Evolutionary conservation across 2,113 vertebrate species (phyloP), one percentile per base, ranked within the genome.

Genomic region (Crocuta crocuta): DNA sequence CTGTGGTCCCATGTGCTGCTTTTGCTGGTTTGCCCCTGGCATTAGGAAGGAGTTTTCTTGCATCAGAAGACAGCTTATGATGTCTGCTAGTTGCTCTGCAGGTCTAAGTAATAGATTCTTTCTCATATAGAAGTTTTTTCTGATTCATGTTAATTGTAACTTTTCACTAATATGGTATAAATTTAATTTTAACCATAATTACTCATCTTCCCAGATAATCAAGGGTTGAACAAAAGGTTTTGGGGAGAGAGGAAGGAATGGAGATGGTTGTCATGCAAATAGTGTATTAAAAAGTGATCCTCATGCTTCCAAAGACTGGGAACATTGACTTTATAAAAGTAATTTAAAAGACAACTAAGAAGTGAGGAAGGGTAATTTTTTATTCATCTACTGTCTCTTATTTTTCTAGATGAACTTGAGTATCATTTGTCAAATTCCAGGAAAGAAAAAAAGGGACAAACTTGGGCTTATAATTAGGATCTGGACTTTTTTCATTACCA

Each of bases 111-210:
- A 17, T 58, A 73, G 24, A 26, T 70, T 16, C 35, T 96, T 92
- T 76, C 53, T 84, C 39, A 43, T 61, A 19, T 35, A 9, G n/a
- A 94, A 79, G 11, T 90, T 31, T 58, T 94, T 95, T 97, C 73
- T 97, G 73, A 89, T 81, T 96, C 35, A 35, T 58, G 1, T 1
- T 93, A 53, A 96, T 66, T 94, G 21, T 39, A 17, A 94, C 4
- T 87, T 96, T 92, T 82, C 7, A 83, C 16, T 10, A 35, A 31
- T 50, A 35, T 2, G 45, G 10, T 82, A 2, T 95, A 80, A 93
- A 71, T 94, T 95, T 90, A 81, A 48, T 89, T 94, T 92, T 89
- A 95, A n/a, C 23, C n/a, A 45, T 9, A 66, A 23, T 95, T 94
- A 88, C 19, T 94, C 66, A 71, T 87, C 43, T 78, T 89, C 35